Conservation (phyloP, 23 tunicate species). For the Ciona savignyi region DNA sequence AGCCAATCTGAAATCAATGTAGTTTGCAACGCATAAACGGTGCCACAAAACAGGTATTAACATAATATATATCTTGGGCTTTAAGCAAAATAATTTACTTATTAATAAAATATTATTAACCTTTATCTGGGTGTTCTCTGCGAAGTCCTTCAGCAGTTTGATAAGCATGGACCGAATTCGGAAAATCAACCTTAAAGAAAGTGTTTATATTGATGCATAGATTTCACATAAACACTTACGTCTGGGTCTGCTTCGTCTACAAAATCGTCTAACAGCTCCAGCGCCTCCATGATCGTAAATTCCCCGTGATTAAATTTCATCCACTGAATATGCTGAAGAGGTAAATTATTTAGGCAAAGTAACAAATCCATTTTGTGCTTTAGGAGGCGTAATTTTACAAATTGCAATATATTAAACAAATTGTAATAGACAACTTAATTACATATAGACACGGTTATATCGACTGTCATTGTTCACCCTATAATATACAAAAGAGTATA, state of each 20-base stretch:
- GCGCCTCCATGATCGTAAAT: constrained; percentile 75
- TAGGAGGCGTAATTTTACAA: too few species aligned
- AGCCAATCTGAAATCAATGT: constrained; percentile 74
- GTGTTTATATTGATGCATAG: background rate
- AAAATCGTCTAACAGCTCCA: constrained; percentile 48
- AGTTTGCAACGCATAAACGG: too few species aligned
- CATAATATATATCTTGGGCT: too few species aligned
- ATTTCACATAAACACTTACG: constrained; percentile 27
- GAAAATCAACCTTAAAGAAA: constrained; percentile 62
- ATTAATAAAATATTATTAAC: too few species aligned
- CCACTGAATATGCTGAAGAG: constrained; percentile 72
- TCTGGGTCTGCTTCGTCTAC: constrained; percentile 95
- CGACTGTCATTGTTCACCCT: background rate
- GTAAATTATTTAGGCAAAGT: too few species aligned
- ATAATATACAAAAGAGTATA: background rate
- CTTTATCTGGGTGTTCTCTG: constrained; percentile 71
- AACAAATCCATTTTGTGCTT: too few species aligned
- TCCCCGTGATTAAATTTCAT: constrained; percentile 82
- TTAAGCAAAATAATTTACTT: too few species aligned
- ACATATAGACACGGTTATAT: background rate
- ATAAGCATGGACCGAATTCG: constrained; percentile 87
- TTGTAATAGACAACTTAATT: background rate
- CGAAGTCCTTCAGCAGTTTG: constrained; percentile 98
- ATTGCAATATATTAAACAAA: too few species aligned
- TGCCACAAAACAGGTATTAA: too few species aligned